Conservation (phyloP, 2,113 vertebrate genomes). For the Ellobius talpinus region DNA sequence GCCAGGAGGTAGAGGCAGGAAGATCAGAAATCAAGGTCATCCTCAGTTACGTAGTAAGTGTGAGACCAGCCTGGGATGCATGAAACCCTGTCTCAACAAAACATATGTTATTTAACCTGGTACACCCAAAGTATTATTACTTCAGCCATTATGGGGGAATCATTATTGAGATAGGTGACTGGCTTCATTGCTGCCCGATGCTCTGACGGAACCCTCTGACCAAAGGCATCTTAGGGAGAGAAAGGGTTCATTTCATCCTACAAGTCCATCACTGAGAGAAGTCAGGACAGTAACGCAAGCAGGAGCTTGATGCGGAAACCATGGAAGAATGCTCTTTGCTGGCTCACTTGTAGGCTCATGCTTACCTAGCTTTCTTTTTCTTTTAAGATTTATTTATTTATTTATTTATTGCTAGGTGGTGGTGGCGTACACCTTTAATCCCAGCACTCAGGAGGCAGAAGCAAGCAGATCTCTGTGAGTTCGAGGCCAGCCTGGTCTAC, state of each 20-base stretch:
- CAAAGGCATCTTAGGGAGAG: neutral
- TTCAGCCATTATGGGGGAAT: neutral
- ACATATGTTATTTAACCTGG: slow-evolving; percentile 28
- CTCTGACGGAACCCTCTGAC: neutral
- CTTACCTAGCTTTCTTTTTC: neutral
- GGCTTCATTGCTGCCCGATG: neutral
- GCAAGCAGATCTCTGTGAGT: no score
- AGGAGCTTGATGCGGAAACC: neutral
- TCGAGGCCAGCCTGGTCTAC: no score
- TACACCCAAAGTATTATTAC: neutral
- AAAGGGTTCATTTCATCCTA: neutral
- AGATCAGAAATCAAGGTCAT: neutral
- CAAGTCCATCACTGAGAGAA: neutral
- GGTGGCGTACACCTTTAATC: no score
- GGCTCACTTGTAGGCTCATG: neutral
- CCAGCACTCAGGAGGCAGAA: no score
- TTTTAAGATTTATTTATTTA: neutral
- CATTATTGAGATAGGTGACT: neutral
- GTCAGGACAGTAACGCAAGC: no score
- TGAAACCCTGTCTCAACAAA: neutral
- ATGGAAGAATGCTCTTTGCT: neutral
- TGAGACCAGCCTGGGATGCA: neutral
- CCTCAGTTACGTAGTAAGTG: neutral
- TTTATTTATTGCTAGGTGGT: no score
- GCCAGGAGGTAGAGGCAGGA: neutral